Conservation (phyloP, 2,888 invertebrate genomes). For the Dicranocentrus wangi region DNA sequence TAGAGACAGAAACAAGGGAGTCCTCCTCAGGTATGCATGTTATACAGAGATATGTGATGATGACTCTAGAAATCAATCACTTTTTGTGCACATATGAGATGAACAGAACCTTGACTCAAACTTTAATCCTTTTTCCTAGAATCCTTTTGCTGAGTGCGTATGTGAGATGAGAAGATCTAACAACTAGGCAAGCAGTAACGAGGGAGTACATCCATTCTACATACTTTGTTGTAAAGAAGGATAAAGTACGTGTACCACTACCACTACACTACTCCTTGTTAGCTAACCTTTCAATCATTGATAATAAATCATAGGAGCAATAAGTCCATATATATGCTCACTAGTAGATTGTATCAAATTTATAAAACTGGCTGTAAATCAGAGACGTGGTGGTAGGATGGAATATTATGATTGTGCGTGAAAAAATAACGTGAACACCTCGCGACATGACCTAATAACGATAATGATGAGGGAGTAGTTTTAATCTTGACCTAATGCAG, state of each 20-base stretch:
- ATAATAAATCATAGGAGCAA: too few species aligned
- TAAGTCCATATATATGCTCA: too few species aligned
- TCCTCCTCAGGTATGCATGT: too few species aligned
- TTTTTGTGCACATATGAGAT: not conserved
- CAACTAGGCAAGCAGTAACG: too few species aligned
- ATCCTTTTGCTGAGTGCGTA: not conserved
- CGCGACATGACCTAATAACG: constrained; percentile 4
- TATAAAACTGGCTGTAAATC: constrained; percentile 17
- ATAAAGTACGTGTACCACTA: not conserved
- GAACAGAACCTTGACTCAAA: constrained; percentile 10
- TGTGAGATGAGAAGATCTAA: too few species aligned
- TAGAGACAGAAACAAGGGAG: too few species aligned
- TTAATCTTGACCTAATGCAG: too few species aligned
- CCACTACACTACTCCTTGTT: not conserved
- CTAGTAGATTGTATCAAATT: not conserved
- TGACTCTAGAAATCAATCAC: constrained; percentile 1
- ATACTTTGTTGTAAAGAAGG: not conserved
- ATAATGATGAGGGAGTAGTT: not conserved
- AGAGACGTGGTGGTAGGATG: too few species aligned
- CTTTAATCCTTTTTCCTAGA: constrained; percentile 9
- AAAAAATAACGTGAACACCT: too few species aligned
- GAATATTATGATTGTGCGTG: constrained; percentile 10
- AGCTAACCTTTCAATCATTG: not conserved
- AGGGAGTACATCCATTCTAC: not conserved
- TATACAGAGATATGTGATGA: not conserved